These are phyloP conservation scores for Platysteira castanea DNA, from an alignment of 2,113 vertebrate species.

Conservation along the genomic window DNA sequence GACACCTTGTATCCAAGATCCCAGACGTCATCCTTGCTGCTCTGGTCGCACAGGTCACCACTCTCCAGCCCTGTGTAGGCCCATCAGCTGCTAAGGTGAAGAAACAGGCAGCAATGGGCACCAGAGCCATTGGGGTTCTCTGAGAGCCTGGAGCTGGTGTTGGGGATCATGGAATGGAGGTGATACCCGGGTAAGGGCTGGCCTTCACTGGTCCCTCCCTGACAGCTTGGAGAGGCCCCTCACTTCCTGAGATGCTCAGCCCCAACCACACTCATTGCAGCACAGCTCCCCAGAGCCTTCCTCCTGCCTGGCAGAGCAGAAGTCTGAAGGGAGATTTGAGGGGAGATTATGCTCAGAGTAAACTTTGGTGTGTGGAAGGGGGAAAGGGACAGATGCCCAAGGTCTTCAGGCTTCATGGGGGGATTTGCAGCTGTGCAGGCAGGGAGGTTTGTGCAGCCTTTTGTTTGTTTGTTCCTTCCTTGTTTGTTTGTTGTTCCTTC, in stretches of 20 bases:
- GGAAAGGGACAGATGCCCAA: background rate
- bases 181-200: background rate
- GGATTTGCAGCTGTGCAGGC: background rate
- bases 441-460: background rate
- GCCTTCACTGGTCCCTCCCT: background rate
- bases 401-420: background rate
- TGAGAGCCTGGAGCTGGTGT: background rate
- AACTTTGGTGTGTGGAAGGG: background rate
- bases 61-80: background rate
- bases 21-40: background rate
- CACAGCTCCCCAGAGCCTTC: background rate
- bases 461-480: background rate
- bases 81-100: background rate
- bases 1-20: background rate
- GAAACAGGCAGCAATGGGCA: rapidly evolving
- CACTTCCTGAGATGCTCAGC: background rate
- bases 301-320: rapidly evolving
- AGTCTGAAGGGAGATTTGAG: background rate
- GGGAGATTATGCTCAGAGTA: background rate
- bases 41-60: background rate
- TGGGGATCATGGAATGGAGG: background rate
- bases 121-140: rapidly evolving
- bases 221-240: background rate
- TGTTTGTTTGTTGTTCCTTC: background rate
- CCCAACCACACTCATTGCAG: background rate